Conservation (phyloP, 2,113 vertebrate genomes). For the Deroptyus accipitrinus region DNA sequence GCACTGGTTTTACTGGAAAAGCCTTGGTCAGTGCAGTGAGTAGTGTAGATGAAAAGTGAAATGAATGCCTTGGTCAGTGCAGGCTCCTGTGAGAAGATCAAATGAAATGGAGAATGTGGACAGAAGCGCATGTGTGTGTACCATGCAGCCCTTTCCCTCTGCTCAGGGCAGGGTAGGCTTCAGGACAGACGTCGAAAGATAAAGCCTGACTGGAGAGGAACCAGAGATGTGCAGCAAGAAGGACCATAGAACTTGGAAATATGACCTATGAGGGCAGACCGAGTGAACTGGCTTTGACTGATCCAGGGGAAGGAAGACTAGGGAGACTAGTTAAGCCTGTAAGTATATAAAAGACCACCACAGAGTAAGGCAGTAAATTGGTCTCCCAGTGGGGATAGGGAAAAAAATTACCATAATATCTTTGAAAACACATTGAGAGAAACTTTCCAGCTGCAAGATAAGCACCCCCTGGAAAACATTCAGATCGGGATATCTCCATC, state of each 20-base stretch:
- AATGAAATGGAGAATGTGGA: neutral
- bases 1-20: neutral
- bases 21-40: neutral
- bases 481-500: neutral
- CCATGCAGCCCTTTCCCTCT: neutral
- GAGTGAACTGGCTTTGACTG: neutral
- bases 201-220: neutral
- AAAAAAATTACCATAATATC: neutral
- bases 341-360: neutral
- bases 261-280: neutral
- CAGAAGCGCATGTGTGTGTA: neutral
- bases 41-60: neutral
- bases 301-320: neutral
- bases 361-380: neutral
- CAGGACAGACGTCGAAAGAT: neutral
- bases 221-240: neutral
- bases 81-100: neutral
- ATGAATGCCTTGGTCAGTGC: neutral
- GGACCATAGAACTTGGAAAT: neutral
- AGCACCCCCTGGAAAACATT: neutral
- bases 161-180: neutral
- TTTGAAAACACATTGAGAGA: neutral
- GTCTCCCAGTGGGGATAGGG: neutral
- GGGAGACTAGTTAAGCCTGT: neutral
- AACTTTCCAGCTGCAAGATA: neutral